Evolutionary conservation across 2,797 vertebrate species (phyloP), one percentile per base, ranked within the genome.

Genomic region (Poecilia gillii): DNA sequence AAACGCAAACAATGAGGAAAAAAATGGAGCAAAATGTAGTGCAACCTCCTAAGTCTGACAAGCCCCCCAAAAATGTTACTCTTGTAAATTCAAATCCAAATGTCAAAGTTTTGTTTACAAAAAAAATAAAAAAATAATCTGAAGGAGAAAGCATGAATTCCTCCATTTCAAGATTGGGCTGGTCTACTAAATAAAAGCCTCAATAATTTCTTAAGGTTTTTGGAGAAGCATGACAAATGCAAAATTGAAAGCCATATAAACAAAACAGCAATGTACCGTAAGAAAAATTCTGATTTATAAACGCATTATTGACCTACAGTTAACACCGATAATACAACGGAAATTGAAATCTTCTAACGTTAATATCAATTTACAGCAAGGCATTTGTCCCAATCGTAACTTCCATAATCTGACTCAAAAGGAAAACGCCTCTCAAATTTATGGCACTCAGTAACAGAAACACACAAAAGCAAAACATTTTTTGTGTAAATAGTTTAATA

Each of bases 401-500:
- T 66, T 45, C 2, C 23, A 45, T 2, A 45, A n/a, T 6, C 39
- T n/a, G 5, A 45, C 23, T 71, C 16, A 23, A 39, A 36, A 33
- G 59, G 6, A 64, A 33, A 64, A 64, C 18, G 16, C 3, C 33
- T 39, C 64, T 2, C 4, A 1, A 45, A 45, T 71, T 28, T 28
- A 46, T n/a, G 68, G 25, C 2, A 39, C 66, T 59, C 12, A 1
- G 77, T 13, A 84, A 86, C 46, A 90, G 39, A 87, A 82, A 81
- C 81, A 74, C 81, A 88, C 84, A 92, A 86, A 31, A 88, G 62
- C 31, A 43, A 51, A 51, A 51, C 77, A 73, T 25, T 76, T 94
- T 94, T 95, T 94, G 89, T 95, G 94, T 95, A 94, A 95, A 95
- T 94, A 95, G 91, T 95, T 95, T 95, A 95, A 95, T 95, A 93